Evolutionary conservation across 1,140 invertebrate species (phyloP).

Genomic region (Drosophila triauraria): DNA sequence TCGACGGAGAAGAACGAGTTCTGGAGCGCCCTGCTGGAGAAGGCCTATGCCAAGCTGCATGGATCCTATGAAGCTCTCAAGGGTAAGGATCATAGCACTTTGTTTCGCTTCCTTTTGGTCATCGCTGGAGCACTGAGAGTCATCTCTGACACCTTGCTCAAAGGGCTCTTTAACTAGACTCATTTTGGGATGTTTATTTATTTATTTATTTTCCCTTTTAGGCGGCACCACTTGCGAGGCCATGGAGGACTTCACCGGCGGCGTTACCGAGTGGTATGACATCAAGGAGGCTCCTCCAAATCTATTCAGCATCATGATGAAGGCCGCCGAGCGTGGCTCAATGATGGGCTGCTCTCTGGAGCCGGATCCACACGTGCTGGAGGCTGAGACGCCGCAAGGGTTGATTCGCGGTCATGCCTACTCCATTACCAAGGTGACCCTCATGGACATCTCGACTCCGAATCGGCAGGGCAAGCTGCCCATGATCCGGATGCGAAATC

Average conservation of each 20-base stretch:
- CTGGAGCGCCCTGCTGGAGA: slow-evolving; percentile 98
- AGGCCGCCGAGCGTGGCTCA: slow-evolving; percentile 96
- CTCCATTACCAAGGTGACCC: slow-evolving; percentile 96
- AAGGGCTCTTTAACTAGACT: too few relatives aligned
- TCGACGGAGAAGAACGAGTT: slow-evolving; percentile 97
- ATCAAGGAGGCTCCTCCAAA: slow-evolving; percentile 94
- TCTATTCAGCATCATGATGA: slow-evolving; percentile 95
- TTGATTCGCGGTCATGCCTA: slow-evolving; percentile 98
- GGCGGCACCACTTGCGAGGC: slow-evolving; percentile 99
- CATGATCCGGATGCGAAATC: slow-evolving; percentile 94
- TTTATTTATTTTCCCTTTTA: neutral
- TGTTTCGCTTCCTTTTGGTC: too few relatives aligned
- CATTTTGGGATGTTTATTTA: neutral
- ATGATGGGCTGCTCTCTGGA: slow-evolving; percentile 99
- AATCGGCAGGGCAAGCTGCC: slow-evolving; percentile 93
- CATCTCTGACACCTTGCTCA: too few relatives aligned
- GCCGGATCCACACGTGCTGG: slow-evolving; percentile 94
- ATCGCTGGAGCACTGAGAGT: too few relatives aligned
- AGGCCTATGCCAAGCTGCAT: slow-evolving; percentile 99
- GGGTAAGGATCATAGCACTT: slow-evolving; percentile 81
- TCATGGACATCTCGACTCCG: slow-evolving; percentile 94
- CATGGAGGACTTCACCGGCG: slow-evolving; percentile 99
- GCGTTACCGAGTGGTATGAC: slow-evolving; percentile 98
- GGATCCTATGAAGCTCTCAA: slow-evolving; percentile 99
- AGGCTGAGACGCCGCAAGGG: slow-evolving; percentile 95